Evolutionary conservation across 2,113 vertebrate genomes (phyloP).

Genomic region (Gymnogyps californianus): DNA sequence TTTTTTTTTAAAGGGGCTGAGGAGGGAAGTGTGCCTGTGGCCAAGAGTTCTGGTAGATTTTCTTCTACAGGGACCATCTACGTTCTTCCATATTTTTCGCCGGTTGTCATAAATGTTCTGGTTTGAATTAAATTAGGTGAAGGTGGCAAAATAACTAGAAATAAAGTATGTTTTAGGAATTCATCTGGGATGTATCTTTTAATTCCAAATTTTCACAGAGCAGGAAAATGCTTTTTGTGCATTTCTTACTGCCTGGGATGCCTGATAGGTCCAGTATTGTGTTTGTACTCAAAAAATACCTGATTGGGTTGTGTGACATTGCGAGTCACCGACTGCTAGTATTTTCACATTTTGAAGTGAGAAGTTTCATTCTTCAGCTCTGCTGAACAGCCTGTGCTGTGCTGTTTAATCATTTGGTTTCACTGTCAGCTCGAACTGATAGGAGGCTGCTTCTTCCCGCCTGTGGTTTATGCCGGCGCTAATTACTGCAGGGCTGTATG

Average conservation of each 20-base stretch:
- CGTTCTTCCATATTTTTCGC: not conserved
- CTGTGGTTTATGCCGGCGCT: not conserved
- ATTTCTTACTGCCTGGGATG: not conserved
- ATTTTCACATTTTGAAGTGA: not conserved
- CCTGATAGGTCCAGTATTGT: rapidly evolving
- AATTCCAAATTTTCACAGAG: not conserved
- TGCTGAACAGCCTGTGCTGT: not conserved
- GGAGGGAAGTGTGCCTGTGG: not conserved
- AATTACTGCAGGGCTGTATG: not conserved
- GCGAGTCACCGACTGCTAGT: not conserved
- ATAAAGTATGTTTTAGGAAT: not conserved
- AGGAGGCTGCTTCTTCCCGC: not conserved
- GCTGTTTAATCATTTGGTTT: not conserved
- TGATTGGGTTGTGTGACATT: not conserved
- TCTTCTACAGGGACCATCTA: not conserved
- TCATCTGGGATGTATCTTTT: not conserved
- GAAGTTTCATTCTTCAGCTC: not conserved
- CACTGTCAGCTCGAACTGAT: not conserved
- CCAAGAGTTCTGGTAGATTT: not conserved
- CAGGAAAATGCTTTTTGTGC: not conserved
- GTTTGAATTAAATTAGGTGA: not conserved
- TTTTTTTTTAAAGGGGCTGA: not conserved
- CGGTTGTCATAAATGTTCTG: not conserved
- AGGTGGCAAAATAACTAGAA: not conserved
- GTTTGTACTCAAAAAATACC: not conserved